A percentile compares a stretch with the other conserved stretches of the same genome.
Evolutionary conservation across 2,797 vertebrate species (phyloP).

Genomic region (Borostomias antarcticus): DNA sequence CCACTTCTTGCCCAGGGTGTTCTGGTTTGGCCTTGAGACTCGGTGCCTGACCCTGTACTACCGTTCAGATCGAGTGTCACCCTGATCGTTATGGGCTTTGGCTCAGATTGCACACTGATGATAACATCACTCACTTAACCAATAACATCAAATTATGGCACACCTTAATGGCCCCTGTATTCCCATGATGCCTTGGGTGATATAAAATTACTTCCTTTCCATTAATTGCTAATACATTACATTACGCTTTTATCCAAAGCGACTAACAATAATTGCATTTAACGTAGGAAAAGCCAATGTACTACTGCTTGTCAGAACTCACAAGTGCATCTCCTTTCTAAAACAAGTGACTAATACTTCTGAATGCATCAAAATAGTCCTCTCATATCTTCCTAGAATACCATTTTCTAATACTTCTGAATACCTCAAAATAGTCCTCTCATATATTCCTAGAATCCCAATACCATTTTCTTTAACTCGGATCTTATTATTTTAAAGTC

Average conservation of each 20-base stretch:
- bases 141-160: slow-evolving; percentile 10
- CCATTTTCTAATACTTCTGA: too few species aligned
- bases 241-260: too few species aligned
- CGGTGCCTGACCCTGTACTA: not conserved
- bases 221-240: not conserved
- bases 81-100: slow-evolving; percentile 1
- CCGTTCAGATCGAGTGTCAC: slow-evolving; percentile 8
- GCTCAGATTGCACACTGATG: slow-evolving; percentile 25
- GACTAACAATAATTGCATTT: too few species aligned
- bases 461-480: too few species aligned
- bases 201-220: not conserved
- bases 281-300: too few species aligned
- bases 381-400: too few species aligned
- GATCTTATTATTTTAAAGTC: slow-evolving; percentile 14
- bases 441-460: not conserved
- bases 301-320: too few species aligned
- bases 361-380: too few species aligned
- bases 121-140: slow-evolving; percentile 13
- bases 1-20: not conserved
- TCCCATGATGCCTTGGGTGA: not conserved
- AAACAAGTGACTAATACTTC: too few species aligned
- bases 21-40: not conserved
- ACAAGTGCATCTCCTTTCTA: too few species aligned
- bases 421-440: not conserved
- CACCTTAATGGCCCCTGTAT: slow-evolving; percentile 4